A percentile compares a stretch with the other conserved stretches of the same genome.
phyloP scores from a whole-genome alignment of 2,113 vertebrate genomes.

The Eubucco bourcierii region DNA sequence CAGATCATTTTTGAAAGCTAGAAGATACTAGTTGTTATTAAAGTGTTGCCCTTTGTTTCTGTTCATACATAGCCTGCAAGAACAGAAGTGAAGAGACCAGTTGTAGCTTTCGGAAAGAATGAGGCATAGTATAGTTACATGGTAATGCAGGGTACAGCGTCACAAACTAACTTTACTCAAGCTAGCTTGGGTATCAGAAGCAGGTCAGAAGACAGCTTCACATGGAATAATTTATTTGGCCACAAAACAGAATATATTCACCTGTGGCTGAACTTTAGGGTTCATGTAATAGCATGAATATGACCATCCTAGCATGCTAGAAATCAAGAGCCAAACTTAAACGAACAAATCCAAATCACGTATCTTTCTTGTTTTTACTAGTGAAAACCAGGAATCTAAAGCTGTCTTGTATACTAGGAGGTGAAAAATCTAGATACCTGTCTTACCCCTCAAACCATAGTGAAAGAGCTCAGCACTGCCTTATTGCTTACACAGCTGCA shows the following conservation, averaged over 20 bases:
- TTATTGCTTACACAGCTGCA: neutral
- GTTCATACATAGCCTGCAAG: neutral
- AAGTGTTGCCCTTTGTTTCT: neutral
- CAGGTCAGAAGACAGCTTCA: conserved; percentile 39
- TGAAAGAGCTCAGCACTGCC: neutral
- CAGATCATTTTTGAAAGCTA: neutral
- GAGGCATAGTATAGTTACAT: neutral
- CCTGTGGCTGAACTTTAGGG: conserved; percentile 43
- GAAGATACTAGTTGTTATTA: neutral
- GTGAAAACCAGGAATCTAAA: conserved; percentile 8
- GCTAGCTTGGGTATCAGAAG: neutral
- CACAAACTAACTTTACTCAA: conserved; percentile 46
- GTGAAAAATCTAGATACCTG: neutral
- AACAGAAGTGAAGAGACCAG: conserved; percentile 10
- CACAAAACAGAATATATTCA: conserved; percentile 5
- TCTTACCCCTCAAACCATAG: neutral
- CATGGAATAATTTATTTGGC: conserved; percentile 55
- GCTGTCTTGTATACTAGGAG: neutral
- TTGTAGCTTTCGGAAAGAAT: neutral
- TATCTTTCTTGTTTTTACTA: neutral
- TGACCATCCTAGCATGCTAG: neutral
- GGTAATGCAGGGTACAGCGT: neutral
- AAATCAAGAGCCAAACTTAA: conserved; percentile 38
- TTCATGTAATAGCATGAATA: conserved; percentile 22
- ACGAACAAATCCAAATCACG: conserved; percentile 31